Percentiles rank a stretch among this genome's conserved stretches.
These are phyloP conservation scores for Atta texana DNA, from an alignment of 1,140 invertebrate genomes.

Conservation along the genomic window DNA sequence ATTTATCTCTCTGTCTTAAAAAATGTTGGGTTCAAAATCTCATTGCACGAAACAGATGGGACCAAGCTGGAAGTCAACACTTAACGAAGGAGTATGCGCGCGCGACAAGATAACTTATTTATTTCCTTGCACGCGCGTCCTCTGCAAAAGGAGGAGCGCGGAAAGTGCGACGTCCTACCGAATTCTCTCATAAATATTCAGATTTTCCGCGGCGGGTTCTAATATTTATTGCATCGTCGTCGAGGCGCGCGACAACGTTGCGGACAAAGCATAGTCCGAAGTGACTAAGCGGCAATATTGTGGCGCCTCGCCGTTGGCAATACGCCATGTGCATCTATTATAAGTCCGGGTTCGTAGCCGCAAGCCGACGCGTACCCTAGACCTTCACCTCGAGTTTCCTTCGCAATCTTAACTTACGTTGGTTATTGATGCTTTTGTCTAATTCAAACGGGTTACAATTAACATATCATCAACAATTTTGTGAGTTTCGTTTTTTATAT, in stretches of 20 bases:
- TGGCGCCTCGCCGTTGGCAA: slow-evolving; percentile 74
- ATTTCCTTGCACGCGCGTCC: not conserved
- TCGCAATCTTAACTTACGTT: slow-evolving; percentile 35
- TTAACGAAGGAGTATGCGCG: not conserved
- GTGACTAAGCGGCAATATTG: slow-evolving; percentile 77
- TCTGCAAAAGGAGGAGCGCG: not conserved
- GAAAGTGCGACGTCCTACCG: slow-evolving; percentile 3
- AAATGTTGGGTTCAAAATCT: not conserved
- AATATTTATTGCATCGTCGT: slow-evolving; percentile 69
- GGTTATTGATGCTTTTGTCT: not conserved
- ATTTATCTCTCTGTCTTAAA: not conserved
- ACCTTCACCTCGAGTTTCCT: slow-evolving; percentile 71
- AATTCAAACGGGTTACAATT: not conserved
- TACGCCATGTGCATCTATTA: slow-evolving; percentile 75
- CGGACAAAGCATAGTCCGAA: slow-evolving; percentile 65
- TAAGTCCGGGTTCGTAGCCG: slow-evolving; percentile 70
- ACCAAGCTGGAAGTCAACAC: not conserved
- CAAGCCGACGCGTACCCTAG: slow-evolving; percentile 68
- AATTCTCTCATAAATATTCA: slow-evolving; percentile 72
- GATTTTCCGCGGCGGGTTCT: slow-evolving; percentile 63
- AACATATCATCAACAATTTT: not conserved
- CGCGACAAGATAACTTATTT: slow-evolving; percentile 7
- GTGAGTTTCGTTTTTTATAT: not conserved
- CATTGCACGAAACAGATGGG: not conserved
- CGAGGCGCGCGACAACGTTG: not conserved